A percentile compares a stretch with the other conserved stretches of the same genome.
phyloP scores from a whole-genome alignment of 2,888 invertebrate species.

The Zootermopsis nevadensis region DNA sequence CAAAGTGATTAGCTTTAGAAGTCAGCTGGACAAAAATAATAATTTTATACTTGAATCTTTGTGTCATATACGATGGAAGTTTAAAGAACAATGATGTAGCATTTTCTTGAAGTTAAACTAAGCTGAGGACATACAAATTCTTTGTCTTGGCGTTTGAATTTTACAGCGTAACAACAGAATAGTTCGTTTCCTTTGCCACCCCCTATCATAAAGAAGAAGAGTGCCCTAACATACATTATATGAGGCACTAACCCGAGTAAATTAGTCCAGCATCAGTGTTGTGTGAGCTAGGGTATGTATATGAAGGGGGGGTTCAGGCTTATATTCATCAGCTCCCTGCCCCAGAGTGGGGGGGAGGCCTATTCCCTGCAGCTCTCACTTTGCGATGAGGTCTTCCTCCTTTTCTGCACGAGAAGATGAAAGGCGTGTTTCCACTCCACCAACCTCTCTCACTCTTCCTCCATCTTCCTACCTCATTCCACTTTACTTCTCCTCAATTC shows the following conservation, averaged over 20 bases:
- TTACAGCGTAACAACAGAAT: constrained; percentile 27
- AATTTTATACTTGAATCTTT: too few relatives aligned
- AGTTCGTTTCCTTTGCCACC: background rate
- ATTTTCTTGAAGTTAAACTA: too few relatives aligned
- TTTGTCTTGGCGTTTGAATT: constrained; percentile 27
- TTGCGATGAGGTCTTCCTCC: constrained; percentile 35
- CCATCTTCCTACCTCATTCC: background rate
- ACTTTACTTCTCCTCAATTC: constrained; percentile 41
- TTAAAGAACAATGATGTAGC: too few relatives aligned
- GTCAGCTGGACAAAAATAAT: too few relatives aligned
- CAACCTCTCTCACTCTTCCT: background rate
- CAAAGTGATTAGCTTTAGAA: too few relatives aligned
- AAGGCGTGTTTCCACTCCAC: constrained; percentile 46
- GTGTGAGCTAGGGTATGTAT: constrained; percentile 22
- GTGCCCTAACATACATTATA: constrained; percentile 41
- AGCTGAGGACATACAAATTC: background rate
- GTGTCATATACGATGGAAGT: too few relatives aligned
- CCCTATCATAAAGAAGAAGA: constrained; percentile 21
- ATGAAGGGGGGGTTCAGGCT: background rate
- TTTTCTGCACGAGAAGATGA: constrained; percentile 44
- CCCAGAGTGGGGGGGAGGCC: background rate
- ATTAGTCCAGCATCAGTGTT: constrained; percentile 42
- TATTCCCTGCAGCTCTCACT: constrained; percentile 29
- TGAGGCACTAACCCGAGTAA: constrained; percentile 43
- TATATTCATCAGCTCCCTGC: constrained; percentile 32